Conservation (phyloP, 1,140 invertebrate species). For the Lerema accius region DNA sequence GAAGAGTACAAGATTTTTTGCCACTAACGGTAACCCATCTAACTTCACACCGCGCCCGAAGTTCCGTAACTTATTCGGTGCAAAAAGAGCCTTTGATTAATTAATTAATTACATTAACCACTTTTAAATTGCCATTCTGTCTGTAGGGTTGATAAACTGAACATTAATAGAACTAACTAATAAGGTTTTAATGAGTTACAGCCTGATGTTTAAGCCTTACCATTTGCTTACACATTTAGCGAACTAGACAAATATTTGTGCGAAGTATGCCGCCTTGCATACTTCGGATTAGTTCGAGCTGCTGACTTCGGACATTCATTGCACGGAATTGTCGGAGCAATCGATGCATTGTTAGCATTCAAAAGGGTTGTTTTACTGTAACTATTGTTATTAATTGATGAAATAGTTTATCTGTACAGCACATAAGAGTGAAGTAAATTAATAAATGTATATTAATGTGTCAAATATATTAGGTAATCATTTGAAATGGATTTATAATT, state of each 20-base stretch:
- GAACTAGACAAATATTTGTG: conserved; percentile 68
- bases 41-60: too few species aligned
- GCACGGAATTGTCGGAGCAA: conserved; percentile 28
- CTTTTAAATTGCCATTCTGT: conserved; percentile 17
- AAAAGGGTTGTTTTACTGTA: conserved; percentile 14
- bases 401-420: neutral
- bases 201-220: conserved; percentile 58
- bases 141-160: too few species aligned
- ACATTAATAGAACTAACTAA: too few species aligned
- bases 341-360: conserved; percentile 26
- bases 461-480: too few species aligned
- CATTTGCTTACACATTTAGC: conserved; percentile 63
- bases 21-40: too few species aligned
- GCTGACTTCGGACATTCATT: conserved; percentile 43
- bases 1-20: too few species aligned
- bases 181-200: conserved; percentile 53
- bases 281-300: conserved; percentile 56
- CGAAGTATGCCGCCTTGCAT: conserved; percentile 57
- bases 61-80: too few species aligned
- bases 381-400: conserved; percentile 5
- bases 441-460: too few species aligned
- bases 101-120: too few species aligned
- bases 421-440: too few species aligned
- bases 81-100: too few species aligned
- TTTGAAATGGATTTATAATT: too few species aligned